Evolutionary conservation across 2,888 invertebrate species (phyloP).

Genomic region (Pegoplata infirma): DNA sequence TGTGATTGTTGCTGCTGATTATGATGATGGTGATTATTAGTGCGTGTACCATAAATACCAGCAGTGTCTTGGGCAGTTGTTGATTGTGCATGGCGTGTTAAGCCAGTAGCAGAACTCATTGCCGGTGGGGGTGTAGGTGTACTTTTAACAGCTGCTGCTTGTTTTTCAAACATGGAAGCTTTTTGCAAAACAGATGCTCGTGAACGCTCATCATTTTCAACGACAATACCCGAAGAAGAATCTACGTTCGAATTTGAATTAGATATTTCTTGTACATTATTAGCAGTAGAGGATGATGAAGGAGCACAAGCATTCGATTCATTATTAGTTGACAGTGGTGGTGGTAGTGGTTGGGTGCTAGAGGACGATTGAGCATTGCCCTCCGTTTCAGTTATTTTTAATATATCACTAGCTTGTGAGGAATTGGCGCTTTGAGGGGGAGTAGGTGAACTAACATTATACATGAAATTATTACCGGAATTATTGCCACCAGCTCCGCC

Average conservation of each 20-base stretch:
- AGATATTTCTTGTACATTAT: constrained; percentile 48
- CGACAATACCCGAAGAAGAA: constrained; percentile 65
- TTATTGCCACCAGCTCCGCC: constrained; percentile 63
- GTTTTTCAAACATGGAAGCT: constrained; percentile 78
- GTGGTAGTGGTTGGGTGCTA: not conserved
- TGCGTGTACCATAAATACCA: constrained; percentile 61
- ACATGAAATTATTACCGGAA: constrained; percentile 70
- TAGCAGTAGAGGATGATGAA: constrained; percentile 50
- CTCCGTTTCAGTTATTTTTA: constrained; percentile 76
- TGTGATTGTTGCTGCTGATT: constrained; percentile 43
- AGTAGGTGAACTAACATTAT: constrained; percentile 73
- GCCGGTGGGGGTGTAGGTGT: constrained; percentile 43
- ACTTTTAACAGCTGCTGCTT: constrained; percentile 70
- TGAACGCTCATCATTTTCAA: constrained; percentile 75
- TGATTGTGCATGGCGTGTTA: constrained; percentile 33
- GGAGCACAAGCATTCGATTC: constrained; percentile 12
- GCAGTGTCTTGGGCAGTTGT: constrained; percentile 43
- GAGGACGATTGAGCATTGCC: constrained; percentile 37
- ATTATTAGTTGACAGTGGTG: constrained; percentile 25
- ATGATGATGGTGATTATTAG: constrained; percentile 45
- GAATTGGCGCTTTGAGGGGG: constrained; percentile 68
- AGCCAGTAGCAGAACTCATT: constrained; percentile 26
- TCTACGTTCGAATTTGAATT: constrained; percentile 62
- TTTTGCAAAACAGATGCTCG: constrained; percentile 78
- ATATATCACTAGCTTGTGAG: constrained; percentile 68